phyloP scores from a whole-genome alignment of 2,113 vertebrate genomes.

The Archilochus colubris region DNA sequence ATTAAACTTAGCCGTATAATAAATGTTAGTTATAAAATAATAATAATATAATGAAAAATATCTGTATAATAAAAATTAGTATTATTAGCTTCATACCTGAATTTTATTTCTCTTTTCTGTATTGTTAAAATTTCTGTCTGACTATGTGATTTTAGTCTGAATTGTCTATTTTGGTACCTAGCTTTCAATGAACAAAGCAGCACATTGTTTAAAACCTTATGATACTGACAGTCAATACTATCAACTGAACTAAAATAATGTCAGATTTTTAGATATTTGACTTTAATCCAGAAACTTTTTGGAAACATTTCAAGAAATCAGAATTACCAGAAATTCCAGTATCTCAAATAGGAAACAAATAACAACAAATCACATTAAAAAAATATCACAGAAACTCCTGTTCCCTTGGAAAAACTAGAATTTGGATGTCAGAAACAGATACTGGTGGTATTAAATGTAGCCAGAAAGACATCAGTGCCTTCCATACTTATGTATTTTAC shows the following conservation, averaged over 20 bases:
- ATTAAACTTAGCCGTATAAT: too few relatives aligned
- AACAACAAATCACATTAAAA: not conserved
- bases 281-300: not conserved
- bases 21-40: too few relatives aligned
- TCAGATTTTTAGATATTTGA: not conserved
- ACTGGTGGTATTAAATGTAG: not conserved
- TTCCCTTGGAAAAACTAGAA: not conserved
- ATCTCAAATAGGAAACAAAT: not conserved
- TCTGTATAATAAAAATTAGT: too few relatives aligned
- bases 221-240: not conserved
- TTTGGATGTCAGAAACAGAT: not conserved
- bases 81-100: not conserved
- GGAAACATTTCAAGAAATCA: constrained; percentile 3
- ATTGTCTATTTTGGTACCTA: not conserved
- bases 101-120: not conserved
- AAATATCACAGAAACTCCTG: not conserved
- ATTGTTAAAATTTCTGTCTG: not conserved
- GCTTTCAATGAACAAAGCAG: not conserved
- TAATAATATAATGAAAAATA: too few relatives aligned
- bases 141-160: not conserved
- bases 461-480: not conserved
- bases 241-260: not conserved
- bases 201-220: not conserved
- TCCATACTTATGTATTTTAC: not conserved
- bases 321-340: not conserved